Evolutionary conservation across 2,797 vertebrate genomes (phyloP), one percentile per base, ranked within the genome.

Genomic region (Semotilus atromaculatus): DNA sequence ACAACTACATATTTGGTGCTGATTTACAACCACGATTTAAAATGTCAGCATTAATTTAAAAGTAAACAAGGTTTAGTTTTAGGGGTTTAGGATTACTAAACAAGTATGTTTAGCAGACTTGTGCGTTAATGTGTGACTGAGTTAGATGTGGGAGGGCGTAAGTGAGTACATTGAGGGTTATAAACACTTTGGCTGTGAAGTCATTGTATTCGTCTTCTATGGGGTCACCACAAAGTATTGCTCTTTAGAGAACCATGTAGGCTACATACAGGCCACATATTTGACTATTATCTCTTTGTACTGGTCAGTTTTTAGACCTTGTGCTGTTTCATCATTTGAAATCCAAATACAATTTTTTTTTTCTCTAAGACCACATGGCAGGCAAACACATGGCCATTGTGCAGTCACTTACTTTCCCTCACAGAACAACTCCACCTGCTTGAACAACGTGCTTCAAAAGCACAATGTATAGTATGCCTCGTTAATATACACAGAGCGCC

Each of bases 161-260:
- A n/a, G n/a, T n/a, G n/a, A n/a, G n/a, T n/a, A n/a, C n/a, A n/a
- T n/a, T n/a, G 3, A 55, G 80, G 90, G 91, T 89, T 88, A 87
- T 76, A 79, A 38, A 85, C 87, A 88, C 79, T 90, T 87, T 90
- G 88, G 85, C 89, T 93, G 92, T 93, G 91, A 77, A 58, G 55
- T 83, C 74, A 84, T 77, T 90, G 78, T 86, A 86, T 89, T 94
- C 93, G 91, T 92, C 91, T 89, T 91, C 26, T 7, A 23, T 45
- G 80, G 90, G 91, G 91, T 93, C 92, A 90, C 91, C 91, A 84
- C 43, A 29, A 68, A 82, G 81, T 74, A 45, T 86, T 91, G 5
- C 18, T 72, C 6, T 43, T 45, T 60, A 29, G 7, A 72, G 6
- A 72, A 71, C 9, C 6, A 1, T 40, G 10, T 40, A n/a, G n/a